phyloP scores from a whole-genome alignment of 2,113 vertebrate species.

The Acinonyx jubatus region DNA sequence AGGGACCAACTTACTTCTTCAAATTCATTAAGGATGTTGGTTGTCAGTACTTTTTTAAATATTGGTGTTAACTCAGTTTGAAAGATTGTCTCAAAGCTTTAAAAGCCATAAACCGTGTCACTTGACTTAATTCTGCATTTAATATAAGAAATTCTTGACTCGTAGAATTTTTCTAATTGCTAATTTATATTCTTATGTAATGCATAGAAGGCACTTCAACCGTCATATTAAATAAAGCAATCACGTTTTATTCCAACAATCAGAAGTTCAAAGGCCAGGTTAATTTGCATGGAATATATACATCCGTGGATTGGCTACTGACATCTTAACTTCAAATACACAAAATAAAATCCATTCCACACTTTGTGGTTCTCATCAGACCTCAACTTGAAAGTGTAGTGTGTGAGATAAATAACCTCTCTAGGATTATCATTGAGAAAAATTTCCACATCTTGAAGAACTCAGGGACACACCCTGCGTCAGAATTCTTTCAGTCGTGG shows the following conservation, averaged over 20 bases:
- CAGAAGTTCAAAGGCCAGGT: not conserved
- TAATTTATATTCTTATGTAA: not conserved
- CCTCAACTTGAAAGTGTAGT: not conserved
- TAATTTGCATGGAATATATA: not conserved
- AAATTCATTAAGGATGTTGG: not conserved
- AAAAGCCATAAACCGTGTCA: not conserved
- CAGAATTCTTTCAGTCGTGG: not conserved
- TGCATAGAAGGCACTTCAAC: not conserved
- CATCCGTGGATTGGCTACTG: not conserved
- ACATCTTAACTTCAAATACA: not conserved
- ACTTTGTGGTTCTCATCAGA: not conserved
- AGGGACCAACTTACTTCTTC: not conserved
- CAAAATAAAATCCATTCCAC: not conserved
- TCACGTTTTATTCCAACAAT: not conserved
- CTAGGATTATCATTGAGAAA: not conserved
- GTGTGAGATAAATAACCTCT: not conserved
- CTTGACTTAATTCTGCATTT: not conserved
- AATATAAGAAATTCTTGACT: constrained; percentile 7
- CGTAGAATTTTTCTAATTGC: not conserved
- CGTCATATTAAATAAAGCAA: not conserved
- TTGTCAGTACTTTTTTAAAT: not conserved
- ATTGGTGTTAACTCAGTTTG: not conserved
- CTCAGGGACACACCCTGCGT: not conserved
- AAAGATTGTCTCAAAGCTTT: not conserved
- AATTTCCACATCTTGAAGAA: not conserved